Percentiles rank a stretch among this genome's conserved stretches.
Evolutionary conservation across 2,888 invertebrate genomes (phyloP).

Genomic region (Sarcophaga variegata): DNA sequence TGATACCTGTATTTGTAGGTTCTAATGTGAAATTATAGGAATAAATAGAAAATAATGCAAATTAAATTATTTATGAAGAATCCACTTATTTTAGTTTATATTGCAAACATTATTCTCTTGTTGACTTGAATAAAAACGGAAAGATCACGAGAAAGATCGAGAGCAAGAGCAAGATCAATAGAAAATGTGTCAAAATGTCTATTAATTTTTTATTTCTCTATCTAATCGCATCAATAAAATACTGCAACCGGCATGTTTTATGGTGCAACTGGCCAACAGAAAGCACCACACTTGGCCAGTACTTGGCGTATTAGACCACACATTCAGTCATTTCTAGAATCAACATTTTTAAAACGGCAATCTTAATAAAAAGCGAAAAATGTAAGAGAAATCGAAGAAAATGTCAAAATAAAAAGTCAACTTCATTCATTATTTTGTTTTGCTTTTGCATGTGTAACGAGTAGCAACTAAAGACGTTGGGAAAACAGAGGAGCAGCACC

Average conservation of each 20-base stretch:
- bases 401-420: constrained; percentile 67
- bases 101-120: background rate
- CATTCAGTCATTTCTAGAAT: constrained; percentile 38
- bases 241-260: constrained; percentile 40
- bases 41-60: background rate
- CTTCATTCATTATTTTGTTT: constrained; percentile 62
- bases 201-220: constrained; percentile 47
- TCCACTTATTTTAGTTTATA: background rate
- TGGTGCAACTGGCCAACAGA: constrained; percentile 21
- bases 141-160: background rate
- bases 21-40: no score
- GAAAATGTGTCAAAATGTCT: constrained; percentile 55
- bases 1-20: no score
- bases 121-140: background rate
- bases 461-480: constrained; percentile 45
- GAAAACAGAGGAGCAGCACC: background rate
- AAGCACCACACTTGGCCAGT: constrained; percentile 34
- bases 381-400: constrained; percentile 56
- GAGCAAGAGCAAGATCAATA: background rate
- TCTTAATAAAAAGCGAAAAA: constrained; percentile 50
- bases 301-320: constrained; percentile 26
- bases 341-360: constrained; percentile 8
- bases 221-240: constrained; percentile 63
- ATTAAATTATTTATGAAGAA: background rate
- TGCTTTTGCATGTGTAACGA: constrained; percentile 64